phyloP scores from a whole-genome alignment of 2,797 vertebrate species.

The Pristis pectinata region DNA sequence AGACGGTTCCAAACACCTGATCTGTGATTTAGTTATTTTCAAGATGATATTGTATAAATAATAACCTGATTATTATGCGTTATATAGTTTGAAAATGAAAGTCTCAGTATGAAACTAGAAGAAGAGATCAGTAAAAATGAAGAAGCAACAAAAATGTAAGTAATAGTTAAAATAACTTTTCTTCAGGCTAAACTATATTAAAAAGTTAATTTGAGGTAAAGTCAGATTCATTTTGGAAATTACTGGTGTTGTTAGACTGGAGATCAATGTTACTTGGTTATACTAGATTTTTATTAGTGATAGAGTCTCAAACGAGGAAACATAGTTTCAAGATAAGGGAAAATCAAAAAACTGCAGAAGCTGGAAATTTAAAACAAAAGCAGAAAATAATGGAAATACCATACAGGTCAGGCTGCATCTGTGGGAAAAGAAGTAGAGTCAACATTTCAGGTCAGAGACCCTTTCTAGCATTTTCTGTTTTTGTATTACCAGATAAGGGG shows the following conservation, averaged over 20 bases:
- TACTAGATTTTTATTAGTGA: neutral
- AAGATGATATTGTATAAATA: neutral
- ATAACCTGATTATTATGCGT: constrained; percentile 20
- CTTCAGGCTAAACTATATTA: neutral
- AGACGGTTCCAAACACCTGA: neutral
- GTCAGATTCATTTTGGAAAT: neutral
- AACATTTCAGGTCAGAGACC: no score
- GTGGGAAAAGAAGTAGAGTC: no score
- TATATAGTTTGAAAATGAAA: constrained; percentile 88
- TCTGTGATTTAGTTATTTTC: neutral
- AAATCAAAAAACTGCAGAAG: no score
- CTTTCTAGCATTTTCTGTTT: no score
- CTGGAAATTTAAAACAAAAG: no score
- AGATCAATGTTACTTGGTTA: neutral
- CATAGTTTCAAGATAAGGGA: no score
- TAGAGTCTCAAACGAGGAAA: no score
- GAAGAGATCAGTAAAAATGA: constrained; percentile 82
- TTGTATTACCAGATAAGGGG: no score
- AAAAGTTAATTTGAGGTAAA: neutral
- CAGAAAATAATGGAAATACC: no score
- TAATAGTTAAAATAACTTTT: constrained; percentile 39
- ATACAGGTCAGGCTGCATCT: no score
- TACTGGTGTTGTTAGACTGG: neutral
- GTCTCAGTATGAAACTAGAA: constrained; percentile 80
- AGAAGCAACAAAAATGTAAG: constrained; percentile 82